Evolutionary conservation across 2,888 invertebrate species (phyloP).

Genomic region (Theretra japonica): DNA sequence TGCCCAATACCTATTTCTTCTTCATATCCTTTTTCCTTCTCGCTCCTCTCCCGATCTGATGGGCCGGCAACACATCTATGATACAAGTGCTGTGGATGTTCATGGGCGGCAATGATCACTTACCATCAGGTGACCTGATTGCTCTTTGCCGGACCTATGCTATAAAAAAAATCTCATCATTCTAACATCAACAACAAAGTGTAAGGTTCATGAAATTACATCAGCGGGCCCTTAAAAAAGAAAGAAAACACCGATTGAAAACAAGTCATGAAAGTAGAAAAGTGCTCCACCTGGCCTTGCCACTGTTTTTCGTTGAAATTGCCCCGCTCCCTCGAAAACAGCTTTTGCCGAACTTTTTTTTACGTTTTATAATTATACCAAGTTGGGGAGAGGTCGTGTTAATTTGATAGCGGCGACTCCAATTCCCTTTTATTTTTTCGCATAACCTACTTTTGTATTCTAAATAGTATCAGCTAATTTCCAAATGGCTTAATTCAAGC

Average conservation of each 20-base stretch:
- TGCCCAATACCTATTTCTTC: too few relatives aligned
- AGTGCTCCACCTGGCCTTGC: slow-evolving; percentile 43
- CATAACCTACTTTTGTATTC: slow-evolving; percentile 23
- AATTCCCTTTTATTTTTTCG: slow-evolving; percentile 28
- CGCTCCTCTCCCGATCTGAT: too few relatives aligned
- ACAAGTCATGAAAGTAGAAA: slow-evolving; percentile 52
- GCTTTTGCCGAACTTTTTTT: slow-evolving; percentile 48
- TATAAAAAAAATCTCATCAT: neutral
- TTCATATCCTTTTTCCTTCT: too few relatives aligned
- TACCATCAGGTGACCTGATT: too few relatives aligned
- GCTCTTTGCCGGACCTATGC: rapidly evolving
- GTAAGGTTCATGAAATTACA: slow-evolving; percentile 5
- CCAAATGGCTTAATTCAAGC: slow-evolving; percentile 19
- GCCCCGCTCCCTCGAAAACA: slow-evolving; percentile 47
- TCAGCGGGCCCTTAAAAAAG: slow-evolving; percentile 33
- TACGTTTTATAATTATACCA: slow-evolving; percentile 54
- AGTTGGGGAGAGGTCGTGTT: slow-evolving; percentile 50
- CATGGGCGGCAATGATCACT: too few relatives aligned
- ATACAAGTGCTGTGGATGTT: too few relatives aligned
- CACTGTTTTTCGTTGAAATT: slow-evolving; percentile 45
- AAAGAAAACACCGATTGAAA: slow-evolving; percentile 62
- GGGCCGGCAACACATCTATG: too few relatives aligned
- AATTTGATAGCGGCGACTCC: slow-evolving; percentile 46
- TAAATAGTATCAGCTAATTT: slow-evolving; percentile 20
- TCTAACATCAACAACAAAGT: neutral